These are phyloP conservation scores for Ophioderma brevispina DNA, from an alignment of 35 echinoderm and acorn worm genomes.

Conservation along the genomic window DNA sequence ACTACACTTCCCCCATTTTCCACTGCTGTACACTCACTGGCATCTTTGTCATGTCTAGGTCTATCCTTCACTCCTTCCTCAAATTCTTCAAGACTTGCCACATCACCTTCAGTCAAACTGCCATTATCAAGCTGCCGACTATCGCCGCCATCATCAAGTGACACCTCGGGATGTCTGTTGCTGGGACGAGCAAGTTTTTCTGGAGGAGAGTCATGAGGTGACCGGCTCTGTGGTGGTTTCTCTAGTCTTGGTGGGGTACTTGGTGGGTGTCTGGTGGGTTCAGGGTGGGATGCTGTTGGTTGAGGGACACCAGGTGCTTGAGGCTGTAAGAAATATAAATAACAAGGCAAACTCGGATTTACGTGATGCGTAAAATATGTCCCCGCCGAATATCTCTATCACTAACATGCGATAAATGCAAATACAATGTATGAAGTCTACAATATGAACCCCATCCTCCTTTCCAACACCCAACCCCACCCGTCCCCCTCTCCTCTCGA, in stretches of 20 bases:
- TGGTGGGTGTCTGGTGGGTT: neutral
- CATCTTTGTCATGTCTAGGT: neutral
- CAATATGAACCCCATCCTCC: no score
- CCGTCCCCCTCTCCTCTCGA: no score
- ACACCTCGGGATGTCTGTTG: neutral
- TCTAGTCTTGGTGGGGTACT: neutral
- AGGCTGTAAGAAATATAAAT: no score
- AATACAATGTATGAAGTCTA: no score
- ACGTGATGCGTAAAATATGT: no score
- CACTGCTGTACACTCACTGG: neutral
- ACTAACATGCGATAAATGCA: no score
- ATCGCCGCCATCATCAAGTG: neutral
- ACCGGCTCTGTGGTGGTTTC: neutral
- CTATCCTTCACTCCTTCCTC: neutral
- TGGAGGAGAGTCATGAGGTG: constrained; percentile 20
- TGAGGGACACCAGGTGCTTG: no score
- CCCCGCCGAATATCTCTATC: no score
- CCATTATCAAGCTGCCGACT: neutral
- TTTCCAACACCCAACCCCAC: no score
- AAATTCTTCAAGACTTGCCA: neutral
- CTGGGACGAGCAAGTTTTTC: neutral
- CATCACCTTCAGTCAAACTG: neutral
- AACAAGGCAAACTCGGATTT: no score
- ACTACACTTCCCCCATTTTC: no score
- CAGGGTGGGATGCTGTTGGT: neutral